These are phyloP conservation scores for Ceratotherium simum DNA, from an alignment of 2,113 vertebrate species.

Conservation along the genomic window DNA sequence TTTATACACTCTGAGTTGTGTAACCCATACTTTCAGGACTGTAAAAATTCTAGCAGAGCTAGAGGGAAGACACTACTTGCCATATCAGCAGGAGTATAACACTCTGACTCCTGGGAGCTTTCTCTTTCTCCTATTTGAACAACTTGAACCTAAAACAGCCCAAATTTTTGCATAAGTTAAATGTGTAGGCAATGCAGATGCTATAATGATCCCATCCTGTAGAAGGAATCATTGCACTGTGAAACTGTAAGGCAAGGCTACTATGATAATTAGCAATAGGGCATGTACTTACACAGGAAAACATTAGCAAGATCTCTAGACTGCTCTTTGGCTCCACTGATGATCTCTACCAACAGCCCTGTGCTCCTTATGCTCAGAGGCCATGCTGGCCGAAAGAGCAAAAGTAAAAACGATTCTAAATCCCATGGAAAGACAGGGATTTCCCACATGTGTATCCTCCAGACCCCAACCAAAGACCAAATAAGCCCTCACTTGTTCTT, in stretches of 20 bases:
- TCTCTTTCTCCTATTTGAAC: not conserved
- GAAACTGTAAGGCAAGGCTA: not conserved
- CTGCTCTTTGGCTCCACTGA: not conserved
- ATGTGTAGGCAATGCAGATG: not conserved
- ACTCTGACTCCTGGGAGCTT: not conserved
- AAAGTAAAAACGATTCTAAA: not conserved
- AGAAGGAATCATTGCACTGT: not conserved
- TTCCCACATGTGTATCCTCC: not conserved
- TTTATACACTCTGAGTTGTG: not conserved
- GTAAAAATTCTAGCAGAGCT: not conserved
- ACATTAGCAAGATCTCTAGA: not conserved
- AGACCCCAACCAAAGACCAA: not conserved
- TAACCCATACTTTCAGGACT: not conserved
- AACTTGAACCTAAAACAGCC: slow-evolving; percentile 62
- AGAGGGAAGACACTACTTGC: not conserved
- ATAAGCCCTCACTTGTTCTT: not conserved
- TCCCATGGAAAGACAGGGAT: not conserved
- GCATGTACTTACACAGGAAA: not conserved
- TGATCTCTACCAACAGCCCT: not conserved
- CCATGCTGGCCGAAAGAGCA: not conserved
- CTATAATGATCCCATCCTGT: not conserved
- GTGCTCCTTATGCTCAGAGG: not conserved
- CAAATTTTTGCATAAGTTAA: slow-evolving; percentile 14
- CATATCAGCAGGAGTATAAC: not conserved
- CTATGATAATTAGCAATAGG: not conserved